Conservation (phyloP, 2,888 invertebrate genomes). For the Crepidodera aurea region DNA sequence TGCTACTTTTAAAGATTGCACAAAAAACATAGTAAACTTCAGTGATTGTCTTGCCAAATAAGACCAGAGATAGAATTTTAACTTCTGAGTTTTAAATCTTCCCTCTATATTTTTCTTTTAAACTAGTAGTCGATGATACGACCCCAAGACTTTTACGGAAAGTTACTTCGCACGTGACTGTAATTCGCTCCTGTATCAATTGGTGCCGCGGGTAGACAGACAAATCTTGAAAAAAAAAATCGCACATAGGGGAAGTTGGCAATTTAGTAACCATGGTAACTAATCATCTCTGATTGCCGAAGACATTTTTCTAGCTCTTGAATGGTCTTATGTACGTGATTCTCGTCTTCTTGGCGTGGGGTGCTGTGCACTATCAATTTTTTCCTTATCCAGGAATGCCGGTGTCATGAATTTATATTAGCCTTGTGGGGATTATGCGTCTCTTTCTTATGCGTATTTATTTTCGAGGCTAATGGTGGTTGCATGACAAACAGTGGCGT, state of each 20-base stretch:
- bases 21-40: no score
- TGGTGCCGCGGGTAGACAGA: constrained; percentile 31
- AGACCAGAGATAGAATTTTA: background rate
- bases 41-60: no score
- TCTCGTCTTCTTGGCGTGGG: constrained; percentile 38
- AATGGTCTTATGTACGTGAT: constrained; percentile 48
- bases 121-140: background rate
- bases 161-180: background rate
- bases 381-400: constrained; percentile 26
- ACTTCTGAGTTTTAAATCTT: background rate
- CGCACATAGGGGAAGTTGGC: constrained; percentile 36
- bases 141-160: no score
- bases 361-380: constrained; percentile 35
- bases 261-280: constrained; percentile 54
- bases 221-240: constrained; percentile 32
- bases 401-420: constrained; percentile 38
- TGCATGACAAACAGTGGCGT: constrained; percentile 29
- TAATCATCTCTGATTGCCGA: constrained; percentile 57
- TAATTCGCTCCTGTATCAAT: constrained; percentile 15
- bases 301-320: constrained; percentile 50
- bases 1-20: no score
- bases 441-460: constrained; percentile 31
- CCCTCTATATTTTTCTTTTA: background rate
- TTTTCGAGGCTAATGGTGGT: constrained; percentile 31
- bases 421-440: constrained; percentile 22